Percentiles rank a stretch among this genome's conserved stretches.
Conservation (phyloP, 2,888 invertebrate species). For the Drosophila birchii region DNA sequence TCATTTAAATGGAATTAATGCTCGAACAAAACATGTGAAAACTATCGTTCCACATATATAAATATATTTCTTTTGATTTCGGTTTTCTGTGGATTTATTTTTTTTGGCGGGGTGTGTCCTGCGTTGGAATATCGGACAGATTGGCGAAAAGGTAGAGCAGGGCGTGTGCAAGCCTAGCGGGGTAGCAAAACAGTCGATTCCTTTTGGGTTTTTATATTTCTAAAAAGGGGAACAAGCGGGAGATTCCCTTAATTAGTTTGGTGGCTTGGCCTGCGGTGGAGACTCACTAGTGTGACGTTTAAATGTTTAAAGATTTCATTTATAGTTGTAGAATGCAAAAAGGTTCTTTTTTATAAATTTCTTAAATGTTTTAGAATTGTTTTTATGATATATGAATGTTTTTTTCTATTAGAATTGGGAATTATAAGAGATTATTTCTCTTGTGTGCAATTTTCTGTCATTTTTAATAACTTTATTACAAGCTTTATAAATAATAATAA, state of each 20-base stretch:
- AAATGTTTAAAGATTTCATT: background rate
- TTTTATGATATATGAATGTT: no score
- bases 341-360: no score
- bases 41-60: slow-evolving; percentile 58
- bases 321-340: no score
- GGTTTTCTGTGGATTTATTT: background rate
- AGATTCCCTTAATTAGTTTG: slow-evolving; percentile 33
- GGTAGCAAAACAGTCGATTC: slow-evolving; percentile 32
- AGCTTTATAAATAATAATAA: background rate
- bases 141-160: slow-evolving; percentile 71
- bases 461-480: background rate
- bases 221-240: slow-evolving; percentile 1
- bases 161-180: slow-evolving; percentile 54
- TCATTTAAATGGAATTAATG: slow-evolving; percentile 81
- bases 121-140: slow-evolving; percentile 30
- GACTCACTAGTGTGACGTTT: background rate
- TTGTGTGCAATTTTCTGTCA: no score
- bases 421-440: no score
- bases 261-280: slow-evolving; percentile 11
- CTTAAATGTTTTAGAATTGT: no score
- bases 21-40: slow-evolving; percentile 76
- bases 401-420: no score
- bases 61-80: slow-evolving; percentile 14
- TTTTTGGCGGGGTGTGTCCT: slow-evolving; percentile 18
- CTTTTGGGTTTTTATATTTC: background rate